These are phyloP conservation scores for Podargus strigoides DNA, from an alignment of 2,797 vertebrate species.

Conservation along the genomic window DNA sequence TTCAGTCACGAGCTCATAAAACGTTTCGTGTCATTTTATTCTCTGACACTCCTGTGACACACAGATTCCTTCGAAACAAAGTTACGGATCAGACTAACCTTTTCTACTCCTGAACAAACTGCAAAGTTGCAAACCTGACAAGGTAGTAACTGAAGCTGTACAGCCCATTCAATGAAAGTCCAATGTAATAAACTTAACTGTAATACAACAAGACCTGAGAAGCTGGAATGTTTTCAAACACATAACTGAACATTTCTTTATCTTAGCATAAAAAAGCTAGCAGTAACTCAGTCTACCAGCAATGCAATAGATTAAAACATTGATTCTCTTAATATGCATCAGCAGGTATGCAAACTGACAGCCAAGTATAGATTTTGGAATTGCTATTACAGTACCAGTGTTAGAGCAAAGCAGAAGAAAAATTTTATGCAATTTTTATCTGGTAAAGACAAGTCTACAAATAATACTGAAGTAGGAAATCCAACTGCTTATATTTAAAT, in stretches of 20 bases:
- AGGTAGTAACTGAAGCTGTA: not conserved
- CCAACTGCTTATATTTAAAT: not conserved
- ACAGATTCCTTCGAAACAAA: not conserved
- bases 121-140: not conserved
- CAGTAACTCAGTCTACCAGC: not conserved
- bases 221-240: not conserved
- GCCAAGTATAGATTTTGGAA: not conserved
- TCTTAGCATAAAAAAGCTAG: not conserved
- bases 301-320: not conserved
- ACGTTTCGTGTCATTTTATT: rapidly evolving
- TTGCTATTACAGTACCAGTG: not conserved
- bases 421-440: not conserved
- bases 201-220: not conserved
- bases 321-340: not conserved
- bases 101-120: not conserved
- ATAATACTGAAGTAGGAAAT: not conserved
- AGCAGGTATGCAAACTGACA: not conserved
- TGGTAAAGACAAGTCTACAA: not conserved
- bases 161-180: not conserved
- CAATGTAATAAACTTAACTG: not conserved
- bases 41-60: not conserved
- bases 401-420: not conserved
- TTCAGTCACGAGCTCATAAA: not conserved
- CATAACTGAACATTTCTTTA: not conserved
- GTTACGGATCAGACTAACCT: not conserved